Base-by-base conservation (phyloP, 2,888 invertebrate species). In the Melieria omissa region DNA sequence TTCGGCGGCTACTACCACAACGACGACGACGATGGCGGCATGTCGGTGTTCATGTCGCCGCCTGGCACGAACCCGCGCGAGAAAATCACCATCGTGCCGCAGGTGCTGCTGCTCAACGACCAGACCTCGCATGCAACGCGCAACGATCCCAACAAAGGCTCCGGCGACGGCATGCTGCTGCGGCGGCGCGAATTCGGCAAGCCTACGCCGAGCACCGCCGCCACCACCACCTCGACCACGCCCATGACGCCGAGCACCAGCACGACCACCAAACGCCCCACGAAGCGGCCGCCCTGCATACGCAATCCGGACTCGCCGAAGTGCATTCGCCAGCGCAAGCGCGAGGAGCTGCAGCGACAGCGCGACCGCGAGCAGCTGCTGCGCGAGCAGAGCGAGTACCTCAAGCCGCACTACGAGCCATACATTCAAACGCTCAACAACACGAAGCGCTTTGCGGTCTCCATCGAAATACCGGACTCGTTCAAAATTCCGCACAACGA, bases 401-500 rank as follows among this genome's bases (percentile, higher is more conserved):
- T 81, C 41, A 79, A 79, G 16, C 84, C 85, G 0, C 80, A 79
- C 41, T 85, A 82, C 52, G 84, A 86, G 52, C 86, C 85, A 41
- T 81, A 84, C 68, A 76, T 84, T 9, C 86, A 85, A 73, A 85
- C 86, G 6, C 78, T 85, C 9, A 85, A 85, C 71, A 85, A 85
- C 60, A 85, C 85, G 0, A 82, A 83, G 46, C 80, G 85, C 5
- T 85, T 85, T 73, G 85, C 85, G 0, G 85, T 85, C 0, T 85
- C 85, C 12, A 85, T 85, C 29, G 85, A 85, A 74, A 85, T 85
- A 74, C 85, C 85, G 5, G 85, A 85, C 52, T 85, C 85, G 1
- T 83, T 85, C 44, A 86, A 84, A 67, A 74, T 75, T 4, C 78
- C 80, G 4, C 73, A 78, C 29, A 81, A 81, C 52, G 77, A 79